Evolutionary conservation across 2,113 vertebrate species (phyloP).

Genomic region (Otis tarda): DNA sequence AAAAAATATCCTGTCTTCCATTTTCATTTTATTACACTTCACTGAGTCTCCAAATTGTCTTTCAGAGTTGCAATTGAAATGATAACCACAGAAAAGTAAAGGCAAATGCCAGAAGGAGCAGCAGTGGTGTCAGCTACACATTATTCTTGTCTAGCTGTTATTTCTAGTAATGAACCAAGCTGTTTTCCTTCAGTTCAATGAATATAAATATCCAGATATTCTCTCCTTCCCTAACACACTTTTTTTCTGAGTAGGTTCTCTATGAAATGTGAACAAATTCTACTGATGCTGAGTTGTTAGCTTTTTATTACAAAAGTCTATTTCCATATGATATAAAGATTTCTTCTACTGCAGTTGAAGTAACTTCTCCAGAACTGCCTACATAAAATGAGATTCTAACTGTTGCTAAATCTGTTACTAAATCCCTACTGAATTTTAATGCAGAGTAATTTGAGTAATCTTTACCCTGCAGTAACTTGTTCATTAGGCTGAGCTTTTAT

Average conservation of each 20-base stretch:
- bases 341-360: background rate
- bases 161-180: conserved; percentile 23
- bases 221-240: background rate
- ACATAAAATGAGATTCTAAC: background rate
- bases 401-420: background rate
- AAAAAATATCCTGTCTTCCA: background rate
- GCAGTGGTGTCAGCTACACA: background rate
- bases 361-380: background rate
- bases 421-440: conserved; percentile 2
- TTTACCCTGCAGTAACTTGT: conserved; percentile 15
- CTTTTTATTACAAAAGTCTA: background rate
- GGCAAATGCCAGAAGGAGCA: background rate
- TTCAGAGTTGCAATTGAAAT: conserved; percentile 35
- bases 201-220: conserved; percentile 21
- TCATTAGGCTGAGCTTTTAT: background rate
- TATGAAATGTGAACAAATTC: background rate
- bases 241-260: background rate
- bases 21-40: conserved; percentile 54
- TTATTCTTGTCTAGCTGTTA: conserved; percentile 32
- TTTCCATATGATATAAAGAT: background rate
- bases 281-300: background rate
- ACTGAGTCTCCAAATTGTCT: conserved; percentile 38
- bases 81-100: conserved; percentile 38
- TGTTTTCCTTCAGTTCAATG: conserved; percentile 16
- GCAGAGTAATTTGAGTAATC: background rate